Conservation (phyloP, 2,113 vertebrate genomes). For the Emberiza fucata region DNA sequence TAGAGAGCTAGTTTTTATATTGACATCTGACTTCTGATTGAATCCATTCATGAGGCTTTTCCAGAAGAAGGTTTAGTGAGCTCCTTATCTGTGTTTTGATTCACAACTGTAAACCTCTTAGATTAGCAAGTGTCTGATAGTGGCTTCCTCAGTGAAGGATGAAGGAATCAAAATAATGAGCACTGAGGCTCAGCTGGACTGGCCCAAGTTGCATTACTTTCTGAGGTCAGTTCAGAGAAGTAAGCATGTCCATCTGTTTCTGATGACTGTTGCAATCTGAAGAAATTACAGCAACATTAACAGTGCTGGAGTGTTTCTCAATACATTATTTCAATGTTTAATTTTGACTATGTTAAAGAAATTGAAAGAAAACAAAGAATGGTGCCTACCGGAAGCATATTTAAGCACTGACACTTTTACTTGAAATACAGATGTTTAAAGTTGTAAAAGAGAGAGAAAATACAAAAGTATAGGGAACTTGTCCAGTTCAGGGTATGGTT, state of each 20-base stretch:
- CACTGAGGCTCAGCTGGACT: background rate
- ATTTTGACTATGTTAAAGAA: background rate
- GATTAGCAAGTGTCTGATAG: background rate
- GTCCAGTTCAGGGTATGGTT: background rate
- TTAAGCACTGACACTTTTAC: background rate
- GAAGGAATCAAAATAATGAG: background rate
- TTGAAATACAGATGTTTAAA: background rate
- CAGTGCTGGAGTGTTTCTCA: background rate
- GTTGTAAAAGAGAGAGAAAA: background rate
- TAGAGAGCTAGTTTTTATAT: background rate
- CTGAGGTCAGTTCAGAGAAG: background rate
- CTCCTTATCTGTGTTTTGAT: background rate
- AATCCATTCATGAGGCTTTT: background rate
- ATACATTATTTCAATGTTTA: background rate
- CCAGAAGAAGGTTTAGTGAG: background rate
- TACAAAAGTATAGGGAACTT: background rate
- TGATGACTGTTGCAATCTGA: background rate
- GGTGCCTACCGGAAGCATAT: rapidly evolving
- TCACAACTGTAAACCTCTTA: background rate
- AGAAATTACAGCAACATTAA: background rate
- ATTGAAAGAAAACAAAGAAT: background rate
- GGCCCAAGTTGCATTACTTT: background rate
- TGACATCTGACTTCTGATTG: background rate
- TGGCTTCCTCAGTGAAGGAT: background rate
- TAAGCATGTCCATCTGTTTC: background rate